A percentile compares a stretch with the other conserved stretches of the same genome.
These are phyloP conservation scores for Trichonephila clavipes DNA, from an alignment of 1,140 invertebrate genomes.

Conservation along the genomic window DNA sequence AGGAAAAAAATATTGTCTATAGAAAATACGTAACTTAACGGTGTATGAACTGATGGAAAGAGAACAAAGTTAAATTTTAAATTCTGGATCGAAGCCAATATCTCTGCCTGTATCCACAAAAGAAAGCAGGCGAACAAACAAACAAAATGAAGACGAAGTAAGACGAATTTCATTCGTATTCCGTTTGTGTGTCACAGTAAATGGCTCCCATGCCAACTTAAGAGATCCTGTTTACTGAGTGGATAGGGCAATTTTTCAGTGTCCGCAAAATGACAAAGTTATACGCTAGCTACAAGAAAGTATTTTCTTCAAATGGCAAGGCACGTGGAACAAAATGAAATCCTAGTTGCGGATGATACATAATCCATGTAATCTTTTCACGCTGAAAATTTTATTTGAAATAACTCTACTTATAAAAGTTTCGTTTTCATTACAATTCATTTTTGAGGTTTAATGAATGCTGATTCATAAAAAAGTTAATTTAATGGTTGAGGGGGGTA, in stretches of 20 bases:
- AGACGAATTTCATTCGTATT: slow-evolving; percentile 67
- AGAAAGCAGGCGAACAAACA: slow-evolving; percentile 1
- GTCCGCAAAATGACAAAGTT: slow-evolving; percentile 67
- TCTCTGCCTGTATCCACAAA: slow-evolving; percentile 2
- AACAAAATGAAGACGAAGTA: slow-evolving; percentile 61
- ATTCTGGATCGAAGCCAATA: slow-evolving; percentile 53
- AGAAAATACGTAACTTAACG: slow-evolving; percentile 6
- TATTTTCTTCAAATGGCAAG: slow-evolving; percentile 12
- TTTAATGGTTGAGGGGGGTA: too few species aligned
- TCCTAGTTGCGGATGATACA: neutral
- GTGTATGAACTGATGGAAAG: neutral
- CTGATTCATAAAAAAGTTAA: too few species aligned
- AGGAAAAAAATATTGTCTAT: neutral
- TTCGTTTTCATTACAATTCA: neutral
- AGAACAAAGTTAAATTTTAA: slow-evolving; percentile 14
- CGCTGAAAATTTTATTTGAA: slow-evolving; percentile 7
- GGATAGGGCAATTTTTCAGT: slow-evolving; percentile 58
- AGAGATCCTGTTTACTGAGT: slow-evolving; percentile 59
- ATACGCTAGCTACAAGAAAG: slow-evolving; percentile 32
- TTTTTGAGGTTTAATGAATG: too few species aligned
- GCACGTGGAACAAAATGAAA: neutral
- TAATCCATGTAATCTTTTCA: neutral
- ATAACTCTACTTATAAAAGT: neutral
- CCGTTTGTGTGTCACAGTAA: slow-evolving; percentile 30
- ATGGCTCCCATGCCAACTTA: slow-evolving; percentile 70